Evolutionary conservation across 2,113 vertebrate genomes (phyloP), one percentile per base, ranked within the genome.

Genomic region (Ahaetulla prasina): DNA sequence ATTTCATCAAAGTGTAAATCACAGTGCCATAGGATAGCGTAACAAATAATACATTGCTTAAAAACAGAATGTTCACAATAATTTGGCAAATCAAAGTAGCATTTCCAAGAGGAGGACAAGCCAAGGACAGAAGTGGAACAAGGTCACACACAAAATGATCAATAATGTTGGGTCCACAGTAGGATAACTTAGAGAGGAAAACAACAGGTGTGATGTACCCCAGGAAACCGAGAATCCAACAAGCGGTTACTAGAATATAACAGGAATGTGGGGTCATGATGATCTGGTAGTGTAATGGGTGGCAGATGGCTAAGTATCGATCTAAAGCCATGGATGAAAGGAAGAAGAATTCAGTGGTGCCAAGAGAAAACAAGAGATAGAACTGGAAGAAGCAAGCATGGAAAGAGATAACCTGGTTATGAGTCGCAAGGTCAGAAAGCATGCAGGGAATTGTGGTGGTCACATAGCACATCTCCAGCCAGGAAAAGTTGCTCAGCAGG

Each of bases 191-290:
- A 39, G 95, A 94, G 53, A 96, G 94, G 3, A 95, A 93, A 47
- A 84, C 12, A 39, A 94, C 94, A 47, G 96, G 94, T 1, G 95
- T 87, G 18, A 93, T 93, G 11, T 95, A 94, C 57, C 94, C 94
- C 39, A 96, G 93, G 87, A 96, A 96, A 85, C 96, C 91, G 90
- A 89, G 68, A 39, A 94, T 54, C 95, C 95, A 96, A 57, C 95
- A 96, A 11, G 74, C 1, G 39, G 91, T 90, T n/a, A 96, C 50
- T 20, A 95, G 88, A 45, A 45, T 60, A 16, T 92, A 74, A 92
- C 6, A 86, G 6, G 25, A 22, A 47, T 1, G 5, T 25, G 9
- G 52, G 2, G 68, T 50, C 91, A 92, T 92, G 5, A 50, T 35
- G 35, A 7, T 88, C 27, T 47, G 47, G 57, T 88, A 92, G 8